Percentiles rank a stretch among this genome's conserved stretches.
These are phyloP conservation scores for Acanthopagrus latus DNA, from an alignment of 2,797 vertebrate genomes.

Conservation along the genomic window DNA sequence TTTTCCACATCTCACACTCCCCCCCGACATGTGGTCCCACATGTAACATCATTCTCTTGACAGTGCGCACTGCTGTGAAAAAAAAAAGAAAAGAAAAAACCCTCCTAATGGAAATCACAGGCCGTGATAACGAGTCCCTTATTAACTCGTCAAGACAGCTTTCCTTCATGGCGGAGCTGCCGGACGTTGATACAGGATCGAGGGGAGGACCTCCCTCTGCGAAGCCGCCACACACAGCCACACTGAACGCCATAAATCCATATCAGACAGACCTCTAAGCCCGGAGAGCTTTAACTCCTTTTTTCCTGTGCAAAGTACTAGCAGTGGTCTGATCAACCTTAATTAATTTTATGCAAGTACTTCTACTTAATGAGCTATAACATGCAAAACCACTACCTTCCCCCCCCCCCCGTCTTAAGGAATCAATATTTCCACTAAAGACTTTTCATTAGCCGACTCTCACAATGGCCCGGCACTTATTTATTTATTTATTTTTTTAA, in stretches of 20 bases:
- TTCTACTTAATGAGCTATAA: slow-evolving; percentile 70
- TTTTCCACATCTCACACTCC: neutral
- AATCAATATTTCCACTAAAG: slow-evolving; percentile 71
- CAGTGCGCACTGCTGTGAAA: neutral
- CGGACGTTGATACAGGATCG: slow-evolving; percentile 12
- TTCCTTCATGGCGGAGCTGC: slow-evolving; percentile 19
- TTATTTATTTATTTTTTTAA: too few species aligned
- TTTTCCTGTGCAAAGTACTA: slow-evolving; percentile 41
- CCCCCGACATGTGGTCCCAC: too few species aligned
- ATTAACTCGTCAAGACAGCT: slow-evolving; percentile 21
- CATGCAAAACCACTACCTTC: slow-evolving; percentile 53
- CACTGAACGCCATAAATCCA: slow-evolving; percentile 35
- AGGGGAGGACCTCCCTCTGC: slow-evolving; percentile 20
- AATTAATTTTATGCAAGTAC: slow-evolving; percentile 67
- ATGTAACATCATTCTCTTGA: neutral
- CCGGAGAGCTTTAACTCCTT: slow-evolving; percentile 14
- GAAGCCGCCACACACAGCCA: slow-evolving; percentile 21
- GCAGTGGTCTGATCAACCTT: slow-evolving; percentile 58
- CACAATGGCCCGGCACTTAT: slow-evolving; percentile 23
- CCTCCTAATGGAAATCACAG: slow-evolving; percentile 22
- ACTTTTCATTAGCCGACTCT: slow-evolving; percentile 57
- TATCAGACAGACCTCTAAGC: slow-evolving; percentile 38
- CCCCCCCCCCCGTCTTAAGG: slow-evolving; percentile 21
- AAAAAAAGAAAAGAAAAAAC: slow-evolving; percentile 26
- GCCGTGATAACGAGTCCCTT: slow-evolving; percentile 35